These are phyloP conservation scores for Lobophora halterata DNA, from an alignment of 2,888 invertebrate genomes.

Conservation along the genomic window DNA sequence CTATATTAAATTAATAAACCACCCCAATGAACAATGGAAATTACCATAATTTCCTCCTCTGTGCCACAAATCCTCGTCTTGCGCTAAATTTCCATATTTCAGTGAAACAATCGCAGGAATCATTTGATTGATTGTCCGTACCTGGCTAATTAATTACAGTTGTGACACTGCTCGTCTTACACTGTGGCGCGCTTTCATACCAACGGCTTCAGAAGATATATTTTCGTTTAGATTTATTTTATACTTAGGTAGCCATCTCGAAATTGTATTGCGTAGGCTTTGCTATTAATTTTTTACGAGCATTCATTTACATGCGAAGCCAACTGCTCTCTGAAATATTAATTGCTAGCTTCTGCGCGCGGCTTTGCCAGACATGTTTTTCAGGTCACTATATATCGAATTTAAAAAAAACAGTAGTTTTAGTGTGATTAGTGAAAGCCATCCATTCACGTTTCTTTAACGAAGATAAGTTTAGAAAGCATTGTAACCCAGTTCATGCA, in stretches of 20 bases:
- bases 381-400: too few species aligned
- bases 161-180: slow-evolving; percentile 17
- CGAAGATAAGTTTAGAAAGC: too few species aligned
- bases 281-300: slow-evolving; percentile 6
- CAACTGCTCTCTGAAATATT: neutral
- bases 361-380: too few species aligned
- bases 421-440: too few species aligned
- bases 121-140: slow-evolving; percentile 17
- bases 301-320: too few species aligned
- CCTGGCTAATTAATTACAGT: slow-evolving; percentile 16
- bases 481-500: too few species aligned
- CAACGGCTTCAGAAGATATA: slow-evolving; percentile 7
- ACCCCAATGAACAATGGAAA: too few species aligned
- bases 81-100: slow-evolving; percentile 4
- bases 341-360: neutral
- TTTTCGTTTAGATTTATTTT: slow-evolving; percentile 1
- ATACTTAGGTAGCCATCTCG: slow-evolving; percentile 3
- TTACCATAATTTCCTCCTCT: too few species aligned
- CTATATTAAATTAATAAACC: too few species aligned
- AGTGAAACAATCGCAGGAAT: slow-evolving; percentile 13
- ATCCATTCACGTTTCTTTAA: too few species aligned
- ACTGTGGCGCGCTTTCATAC: slow-evolving; percentile 16
- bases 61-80: slow-evolving; percentile 9
- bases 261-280: slow-evolving; percentile 5
- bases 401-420: too few species aligned